Conservation (phyloP, 2,797 vertebrate species). For the Somateria mollissima region DNA sequence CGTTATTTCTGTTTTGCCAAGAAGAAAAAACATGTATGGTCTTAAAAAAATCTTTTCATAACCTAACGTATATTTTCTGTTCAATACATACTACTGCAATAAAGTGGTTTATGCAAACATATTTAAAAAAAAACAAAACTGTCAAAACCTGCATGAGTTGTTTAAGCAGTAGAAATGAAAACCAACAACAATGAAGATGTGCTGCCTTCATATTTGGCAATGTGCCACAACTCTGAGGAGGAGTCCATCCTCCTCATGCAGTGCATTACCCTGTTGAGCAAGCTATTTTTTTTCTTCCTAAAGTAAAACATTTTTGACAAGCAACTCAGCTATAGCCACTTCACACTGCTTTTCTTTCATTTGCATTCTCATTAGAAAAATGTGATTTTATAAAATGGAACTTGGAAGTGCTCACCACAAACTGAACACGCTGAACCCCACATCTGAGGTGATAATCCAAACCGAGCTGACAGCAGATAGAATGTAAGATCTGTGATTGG, state of each 20-base stretch:
- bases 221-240: conserved; percentile 75
- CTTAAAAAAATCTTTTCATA: background rate
- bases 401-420: conserved; percentile 73
- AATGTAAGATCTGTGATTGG: conserved; percentile 81
- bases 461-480: conserved; percentile 74
- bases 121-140: conserved; percentile 15
- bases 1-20: background rate
- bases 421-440: conserved; percentile 58
- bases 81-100: conserved; percentile 35
- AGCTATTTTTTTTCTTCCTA: conserved; percentile 15
- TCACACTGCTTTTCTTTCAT: conserved; percentile 87
- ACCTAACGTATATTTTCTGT: conserved; percentile 14
- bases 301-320: conserved; percentile 87
- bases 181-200: conserved; percentile 79
- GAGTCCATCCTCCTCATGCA: conserved; percentile 66
- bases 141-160: conserved; percentile 79
- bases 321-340: conserved; percentile 83
- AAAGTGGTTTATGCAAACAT: conserved; percentile 66
- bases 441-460: conserved; percentile 78
- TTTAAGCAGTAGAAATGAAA: conserved; percentile 78
- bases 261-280: conserved; percentile 61
- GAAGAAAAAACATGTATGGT: fast-evolving
- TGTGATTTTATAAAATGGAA: conserved; percentile 82
- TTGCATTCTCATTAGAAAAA: conserved; percentile 92
- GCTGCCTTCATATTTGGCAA: conserved; percentile 80